Evolutionary conservation across 2,113 vertebrate genomes (phyloP).

Genomic region (Cebus imitator): DNA sequence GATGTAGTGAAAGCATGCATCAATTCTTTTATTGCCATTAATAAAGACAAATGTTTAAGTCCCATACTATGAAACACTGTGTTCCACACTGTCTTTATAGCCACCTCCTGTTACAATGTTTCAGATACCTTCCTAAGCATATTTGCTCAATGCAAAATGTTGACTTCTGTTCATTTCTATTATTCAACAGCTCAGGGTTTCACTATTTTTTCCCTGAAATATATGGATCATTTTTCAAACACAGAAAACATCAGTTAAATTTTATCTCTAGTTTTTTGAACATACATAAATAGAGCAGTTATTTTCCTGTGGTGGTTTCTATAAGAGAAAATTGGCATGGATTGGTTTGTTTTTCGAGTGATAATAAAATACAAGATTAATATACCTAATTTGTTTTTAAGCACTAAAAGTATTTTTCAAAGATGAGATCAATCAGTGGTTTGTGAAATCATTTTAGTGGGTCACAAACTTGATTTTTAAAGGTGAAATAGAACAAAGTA

Average conservation of each 20-base stretch:
- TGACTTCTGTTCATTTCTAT: not conserved
- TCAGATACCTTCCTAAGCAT: not conserved
- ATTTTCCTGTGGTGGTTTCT: not conserved
- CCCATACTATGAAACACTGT: not conserved
- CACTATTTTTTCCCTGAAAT: slow-evolving; percentile 37
- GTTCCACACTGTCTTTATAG: not conserved
- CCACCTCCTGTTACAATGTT: not conserved
- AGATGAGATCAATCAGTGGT: not conserved
- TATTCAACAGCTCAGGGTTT: not conserved
- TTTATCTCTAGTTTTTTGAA: slow-evolving; percentile 11
- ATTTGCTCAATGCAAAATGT: slow-evolving; percentile 39
- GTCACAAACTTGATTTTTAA: not conserved
- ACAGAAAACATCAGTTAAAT: not conserved
- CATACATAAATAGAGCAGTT: not conserved
- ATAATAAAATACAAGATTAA: not conserved
- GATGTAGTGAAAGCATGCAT: not conserved
- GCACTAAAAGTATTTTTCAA: not conserved
- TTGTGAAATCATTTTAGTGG: not conserved
- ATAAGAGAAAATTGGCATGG: not conserved
- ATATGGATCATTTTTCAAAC: slow-evolving; percentile 21
- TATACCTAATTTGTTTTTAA: not conserved
- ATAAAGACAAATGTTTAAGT: not conserved
- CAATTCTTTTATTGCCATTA: not conserved
- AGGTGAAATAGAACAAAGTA: not conserved
- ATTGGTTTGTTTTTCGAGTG: not conserved